A percentile compares a stretch with the other conserved stretches of the same genome.
These are phyloP conservation scores for Struthidea cinerea DNA, from an alignment of 2,113 vertebrate genomes.

Conservation along the genomic window DNA sequence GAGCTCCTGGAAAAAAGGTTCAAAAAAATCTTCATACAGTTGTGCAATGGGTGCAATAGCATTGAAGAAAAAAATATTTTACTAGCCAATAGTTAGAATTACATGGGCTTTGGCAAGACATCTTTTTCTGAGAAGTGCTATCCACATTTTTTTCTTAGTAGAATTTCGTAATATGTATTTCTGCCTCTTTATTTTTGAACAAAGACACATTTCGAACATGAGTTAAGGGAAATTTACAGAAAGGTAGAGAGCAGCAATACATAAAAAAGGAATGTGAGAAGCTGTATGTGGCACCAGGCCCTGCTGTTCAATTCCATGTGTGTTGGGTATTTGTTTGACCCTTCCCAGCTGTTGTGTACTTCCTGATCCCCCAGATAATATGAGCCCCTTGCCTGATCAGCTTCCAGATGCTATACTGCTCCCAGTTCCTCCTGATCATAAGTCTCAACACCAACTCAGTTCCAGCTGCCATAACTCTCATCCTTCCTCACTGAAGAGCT, in stretches of 20 bases:
- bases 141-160: background rate
- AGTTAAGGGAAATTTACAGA: background rate
- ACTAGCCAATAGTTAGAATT: background rate
- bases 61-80: background rate
- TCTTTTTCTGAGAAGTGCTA: background rate
- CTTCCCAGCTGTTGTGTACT: slow-evolving; percentile 59
- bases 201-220: background rate
- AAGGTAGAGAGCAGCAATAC: background rate
- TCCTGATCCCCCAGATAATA: slow-evolving; percentile 44
- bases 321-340: slow-evolving; percentile 60
- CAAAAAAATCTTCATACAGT: background rate
- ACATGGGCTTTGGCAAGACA: background rate
- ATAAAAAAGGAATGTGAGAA: slow-evolving; percentile 16
- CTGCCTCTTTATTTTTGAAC: background rate
- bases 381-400: slow-evolving; percentile 57
- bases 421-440: slow-evolving; percentile 38
- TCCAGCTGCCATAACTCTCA: slow-evolving; percentile 51
- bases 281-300: background rate
- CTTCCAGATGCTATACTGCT: slow-evolving; percentile 54
- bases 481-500: background rate
- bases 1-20: background rate
- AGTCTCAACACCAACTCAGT: slow-evolving; percentile 29
- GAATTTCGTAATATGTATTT: background rate
- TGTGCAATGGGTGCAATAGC: background rate
- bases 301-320: slow-evolving; percentile 52